Evolutionary conservation across 2,888 invertebrate genomes (phyloP), one percentile per base, ranked within the genome.

Genomic region (Cephus pulcher): DNA sequence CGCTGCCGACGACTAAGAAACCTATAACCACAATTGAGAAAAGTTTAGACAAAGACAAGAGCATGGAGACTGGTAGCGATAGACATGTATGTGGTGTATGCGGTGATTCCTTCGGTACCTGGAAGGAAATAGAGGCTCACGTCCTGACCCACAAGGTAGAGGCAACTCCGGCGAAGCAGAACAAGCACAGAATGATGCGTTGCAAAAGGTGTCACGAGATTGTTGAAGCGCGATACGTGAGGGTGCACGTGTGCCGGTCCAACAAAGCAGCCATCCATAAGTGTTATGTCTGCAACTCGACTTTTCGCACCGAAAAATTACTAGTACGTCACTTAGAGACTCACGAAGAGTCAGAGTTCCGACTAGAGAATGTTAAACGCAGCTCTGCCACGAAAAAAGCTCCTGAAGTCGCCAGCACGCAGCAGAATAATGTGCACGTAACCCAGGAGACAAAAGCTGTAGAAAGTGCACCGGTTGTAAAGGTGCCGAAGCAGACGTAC

Each of bases 121-220:
- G 86, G 23, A 82, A 76, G 0, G 88, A 90, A 4, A 88, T 89
- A 1, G 88, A 89, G 33, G 79, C 76, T 2, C 91, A 91, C n/a
- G 84, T 88, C 23, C 84, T 83, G 1, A 78, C 76, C 23, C 90
- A 90, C 69, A 86, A 85, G 75, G 40, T 75, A 15, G 79, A 79
- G 1, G 0, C 33, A 35, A 23, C 15, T 11, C 35, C n/a, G 33
- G 12, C n/a, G 69, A 74, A 37, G 34, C 75, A 11, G 74, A 74
- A 34, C 74, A 90, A 89, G 40, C 86, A 86, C 3, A 89, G 89
- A 75, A 86, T 89, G 81, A 91, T 91, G 91, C 86, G 91, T 33
- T 91, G 91, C 74, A 91, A 90, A 77, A 82, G 90, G 56, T 91
- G 91, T 33, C 90, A 91, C 33, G 90, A 88, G 76, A 88, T 91